A percentile compares a stretch with the other conserved stretches of the same genome.
These are phyloP conservation scores for Gallirallus australis DNA, from an alignment of 2,797 vertebrate genomes.

Conservation along the genomic window DNA sequence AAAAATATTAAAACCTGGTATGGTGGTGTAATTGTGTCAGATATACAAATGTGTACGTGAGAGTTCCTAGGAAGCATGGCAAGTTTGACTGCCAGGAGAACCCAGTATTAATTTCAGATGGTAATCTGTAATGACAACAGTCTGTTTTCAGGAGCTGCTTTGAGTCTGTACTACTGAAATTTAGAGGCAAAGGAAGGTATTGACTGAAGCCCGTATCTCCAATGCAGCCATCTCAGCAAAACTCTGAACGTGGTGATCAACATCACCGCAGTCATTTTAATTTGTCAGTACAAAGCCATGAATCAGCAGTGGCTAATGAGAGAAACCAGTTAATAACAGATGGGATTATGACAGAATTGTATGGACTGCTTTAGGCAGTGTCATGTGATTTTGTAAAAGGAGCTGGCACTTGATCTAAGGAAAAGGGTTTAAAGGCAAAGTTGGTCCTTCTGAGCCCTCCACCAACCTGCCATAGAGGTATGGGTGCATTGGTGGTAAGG, in stretches of 20 bases:
- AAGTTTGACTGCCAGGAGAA: neutral
- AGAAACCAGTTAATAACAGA: neutral
- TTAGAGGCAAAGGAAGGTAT: neutral
- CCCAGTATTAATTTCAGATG: neutral
- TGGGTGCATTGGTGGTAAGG: neutral
- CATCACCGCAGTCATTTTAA: neutral
- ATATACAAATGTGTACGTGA: neutral
- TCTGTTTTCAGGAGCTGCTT: conserved; percentile 15
- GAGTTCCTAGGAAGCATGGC: neutral
- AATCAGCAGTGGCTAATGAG: conserved; percentile 8
- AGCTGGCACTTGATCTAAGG: neutral
- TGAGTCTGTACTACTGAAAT: neutral
- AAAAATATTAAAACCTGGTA: neutral
- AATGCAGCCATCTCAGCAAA: neutral
- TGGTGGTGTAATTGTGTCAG: neutral
- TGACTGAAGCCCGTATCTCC: neutral
- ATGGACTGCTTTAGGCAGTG: neutral
- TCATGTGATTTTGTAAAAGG: neutral
- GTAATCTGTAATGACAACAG: neutral
- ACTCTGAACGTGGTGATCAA: neutral
- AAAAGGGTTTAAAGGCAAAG: neutral
- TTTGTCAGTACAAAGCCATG: neutral
- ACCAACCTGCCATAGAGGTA: neutral
- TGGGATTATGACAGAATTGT: neutral
- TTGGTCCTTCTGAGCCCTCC: neutral